Evolutionary conservation across 2,113 vertebrate species (phyloP).

Genomic region (Mesocricetus auratus): DNA sequence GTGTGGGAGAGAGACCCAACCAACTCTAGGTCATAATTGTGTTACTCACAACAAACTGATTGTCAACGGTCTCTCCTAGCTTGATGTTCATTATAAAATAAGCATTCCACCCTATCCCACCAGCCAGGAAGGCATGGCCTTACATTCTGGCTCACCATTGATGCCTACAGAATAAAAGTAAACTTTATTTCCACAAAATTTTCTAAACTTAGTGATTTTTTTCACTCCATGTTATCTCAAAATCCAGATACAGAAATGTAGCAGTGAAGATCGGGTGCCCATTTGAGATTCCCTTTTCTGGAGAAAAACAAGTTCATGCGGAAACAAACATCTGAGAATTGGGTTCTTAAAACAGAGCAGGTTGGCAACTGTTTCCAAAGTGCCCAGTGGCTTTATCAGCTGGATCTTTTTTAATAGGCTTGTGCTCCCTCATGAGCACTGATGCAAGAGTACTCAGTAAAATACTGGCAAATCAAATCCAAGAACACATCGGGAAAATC

Average conservation of each 20-base stretch:
- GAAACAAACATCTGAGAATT: not conserved
- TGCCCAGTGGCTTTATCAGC: not conserved
- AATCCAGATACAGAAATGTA: not conserved
- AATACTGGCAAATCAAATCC: too few species aligned
- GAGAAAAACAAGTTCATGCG: not conserved
- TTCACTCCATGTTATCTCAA: not conserved
- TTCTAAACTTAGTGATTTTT: constrained; percentile 43
- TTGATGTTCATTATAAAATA: constrained; percentile 1
- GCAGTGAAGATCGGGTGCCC: not conserved
- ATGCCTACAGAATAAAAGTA: not conserved
- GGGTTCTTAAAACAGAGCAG: not conserved
- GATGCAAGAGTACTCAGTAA: too few species aligned
- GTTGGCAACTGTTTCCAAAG: constrained; percentile 5
- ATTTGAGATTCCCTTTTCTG: not conserved
- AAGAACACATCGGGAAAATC: too few species aligned
- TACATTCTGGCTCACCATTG: constrained; percentile 6
- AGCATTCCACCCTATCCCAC: not conserved
- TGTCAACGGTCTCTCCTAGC: not conserved
- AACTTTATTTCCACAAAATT: constrained; percentile 23
- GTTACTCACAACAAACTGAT: constrained; percentile 1
- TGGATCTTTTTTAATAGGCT: not conserved
- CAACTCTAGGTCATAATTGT: not conserved
- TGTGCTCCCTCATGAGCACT: too few species aligned
- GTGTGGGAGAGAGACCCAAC: not conserved
- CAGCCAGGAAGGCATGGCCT: not conserved